phyloP scores from a whole-genome alignment of 2,888 invertebrate genomes.

The Neoitamus cyanurus region DNA sequence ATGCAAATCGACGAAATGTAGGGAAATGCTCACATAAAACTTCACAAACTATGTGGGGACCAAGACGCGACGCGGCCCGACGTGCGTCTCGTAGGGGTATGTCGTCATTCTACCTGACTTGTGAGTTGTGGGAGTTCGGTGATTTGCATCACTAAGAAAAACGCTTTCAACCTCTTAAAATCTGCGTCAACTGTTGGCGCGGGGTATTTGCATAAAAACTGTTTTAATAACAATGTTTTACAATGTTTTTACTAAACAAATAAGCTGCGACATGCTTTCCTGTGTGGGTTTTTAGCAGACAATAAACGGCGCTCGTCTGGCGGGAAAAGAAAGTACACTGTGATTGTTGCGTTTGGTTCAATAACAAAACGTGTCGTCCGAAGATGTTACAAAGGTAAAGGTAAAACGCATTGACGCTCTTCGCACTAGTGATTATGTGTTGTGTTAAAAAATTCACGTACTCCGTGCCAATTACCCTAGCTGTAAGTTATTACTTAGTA shows the following conservation, averaged over 20 bases:
- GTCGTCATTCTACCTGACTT: neutral
- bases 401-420: too few species aligned
- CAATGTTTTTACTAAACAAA: neutral
- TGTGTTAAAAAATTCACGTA: neutral
- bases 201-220: neutral
- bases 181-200: neutral
- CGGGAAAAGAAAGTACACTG: neutral
- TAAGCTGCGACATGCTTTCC: neutral
- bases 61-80: neutral
- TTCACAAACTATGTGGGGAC: neutral
- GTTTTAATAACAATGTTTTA: neutral
- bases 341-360: neutral
- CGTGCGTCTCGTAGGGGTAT: neutral
- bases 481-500: neutral
- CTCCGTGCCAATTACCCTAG: neutral
- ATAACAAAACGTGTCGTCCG: neutral
- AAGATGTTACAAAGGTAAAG: neutral
- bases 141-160: conserved; percentile 7
- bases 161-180: neutral
- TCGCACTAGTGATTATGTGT: neutral
- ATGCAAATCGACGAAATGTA: neutral
- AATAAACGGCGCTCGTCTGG: neutral
- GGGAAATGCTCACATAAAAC: neutral
- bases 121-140: conserved; percentile 10
- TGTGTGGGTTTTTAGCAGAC: neutral